phyloP scores from a whole-genome alignment of 2,797 vertebrate species.

The Hephaestus fuliginosus region DNA sequence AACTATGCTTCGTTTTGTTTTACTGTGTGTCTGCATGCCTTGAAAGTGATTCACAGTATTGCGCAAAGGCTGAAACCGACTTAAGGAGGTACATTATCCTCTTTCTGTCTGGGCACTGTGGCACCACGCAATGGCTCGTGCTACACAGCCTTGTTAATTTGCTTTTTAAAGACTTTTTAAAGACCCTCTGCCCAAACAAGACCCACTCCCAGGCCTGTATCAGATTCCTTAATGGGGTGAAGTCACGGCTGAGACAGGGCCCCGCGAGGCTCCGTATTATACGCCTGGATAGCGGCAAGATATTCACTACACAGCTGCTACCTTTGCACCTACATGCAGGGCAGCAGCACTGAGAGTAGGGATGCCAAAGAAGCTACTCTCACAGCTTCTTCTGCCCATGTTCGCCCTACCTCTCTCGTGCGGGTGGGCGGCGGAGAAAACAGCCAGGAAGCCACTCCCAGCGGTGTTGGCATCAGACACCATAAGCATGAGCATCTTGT shows the following conservation, averaged over 20 bases:
- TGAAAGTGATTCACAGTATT: conserved; percentile 17
- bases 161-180: conserved; percentile 27
- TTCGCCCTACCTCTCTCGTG: conserved; percentile 92
- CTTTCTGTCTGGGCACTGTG: conserved; percentile 12
- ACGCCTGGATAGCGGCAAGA: conserved; percentile 5
- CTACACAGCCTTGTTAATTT: conserved; percentile 53
- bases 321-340: neutral
- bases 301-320: conserved; percentile 24
- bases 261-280: conserved; percentile 18
- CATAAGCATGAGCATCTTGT: conserved; percentile 99
- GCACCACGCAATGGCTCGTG: conserved; percentile 1
- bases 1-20: conserved; percentile 18
- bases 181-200: conserved; percentile 25
- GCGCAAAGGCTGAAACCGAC: conserved; percentile 5
- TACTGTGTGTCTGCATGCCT: neutral
- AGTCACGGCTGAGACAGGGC: conserved; percentile 28
- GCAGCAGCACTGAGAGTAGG: neutral
- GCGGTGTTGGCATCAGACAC: conserved; percentile 97
- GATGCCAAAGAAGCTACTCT: neutral
- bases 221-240: conserved; percentile 24
- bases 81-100: neutral
- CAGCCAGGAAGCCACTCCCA: conserved; percentile 95
- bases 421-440: conserved; percentile 93
- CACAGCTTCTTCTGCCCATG: neutral
- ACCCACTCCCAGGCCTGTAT: conserved; percentile 23